Evolutionary conservation across 2,888 invertebrate genomes (phyloP).

Genomic region (Mycalesis mineus): DNA sequence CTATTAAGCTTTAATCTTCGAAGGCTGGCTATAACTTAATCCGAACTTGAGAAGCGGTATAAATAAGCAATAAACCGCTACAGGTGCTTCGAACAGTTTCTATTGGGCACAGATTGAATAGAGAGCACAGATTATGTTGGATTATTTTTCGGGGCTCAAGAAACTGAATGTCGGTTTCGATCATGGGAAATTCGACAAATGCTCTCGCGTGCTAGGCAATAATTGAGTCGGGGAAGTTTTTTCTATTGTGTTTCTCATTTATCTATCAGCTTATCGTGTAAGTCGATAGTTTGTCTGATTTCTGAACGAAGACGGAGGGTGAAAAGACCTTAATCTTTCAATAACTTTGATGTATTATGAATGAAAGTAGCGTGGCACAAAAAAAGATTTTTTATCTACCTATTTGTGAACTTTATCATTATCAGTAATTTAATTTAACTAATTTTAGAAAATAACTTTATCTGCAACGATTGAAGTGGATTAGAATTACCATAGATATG

Average conservation of each 20-base stretch:
- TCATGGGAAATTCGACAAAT: constrained; percentile 65
- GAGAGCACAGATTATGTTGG: constrained; percentile 49
- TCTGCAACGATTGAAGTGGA: background rate
- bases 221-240: constrained; percentile 59
- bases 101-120: constrained; percentile 50
- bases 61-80: constrained; percentile 75
- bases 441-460: background rate
- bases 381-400: background rate
- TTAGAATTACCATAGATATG: background rate
- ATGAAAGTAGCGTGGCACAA: background rate
- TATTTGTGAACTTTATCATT: background rate
- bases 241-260: constrained; percentile 53
- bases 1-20: constrained; percentile 76
- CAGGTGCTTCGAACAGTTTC: constrained; percentile 65
- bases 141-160: constrained; percentile 36
- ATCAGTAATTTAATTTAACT: background rate
- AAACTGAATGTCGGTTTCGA: constrained; percentile 34
- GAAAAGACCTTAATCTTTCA: constrained; percentile 18
- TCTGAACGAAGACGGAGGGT: constrained; percentile 22
- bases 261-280: constrained; percentile 51
- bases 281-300: constrained; percentile 41
- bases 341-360: constrained; percentile 6
- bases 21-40: constrained; percentile 75
- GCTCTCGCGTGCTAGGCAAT: constrained; percentile 65
- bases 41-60: constrained; percentile 70